Conservation (phyloP, 2,797 vertebrate genomes). For the Melanitta fusca region DNA sequence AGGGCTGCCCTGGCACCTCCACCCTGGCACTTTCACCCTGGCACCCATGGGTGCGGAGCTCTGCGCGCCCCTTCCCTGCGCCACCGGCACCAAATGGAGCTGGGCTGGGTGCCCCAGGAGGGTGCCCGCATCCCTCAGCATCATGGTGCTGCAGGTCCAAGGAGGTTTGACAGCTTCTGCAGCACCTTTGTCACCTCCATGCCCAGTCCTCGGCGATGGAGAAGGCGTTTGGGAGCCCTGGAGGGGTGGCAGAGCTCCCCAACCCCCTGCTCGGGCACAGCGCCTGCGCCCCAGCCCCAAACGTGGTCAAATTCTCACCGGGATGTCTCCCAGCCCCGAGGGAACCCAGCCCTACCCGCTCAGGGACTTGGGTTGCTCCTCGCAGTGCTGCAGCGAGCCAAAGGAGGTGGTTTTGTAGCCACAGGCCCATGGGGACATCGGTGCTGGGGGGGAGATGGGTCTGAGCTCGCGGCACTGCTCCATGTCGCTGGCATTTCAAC, state of each 20-base stretch:
- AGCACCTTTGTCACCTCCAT: not conserved
- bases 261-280: too few relatives aligned
- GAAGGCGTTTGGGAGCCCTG: not conserved
- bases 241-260: too few relatives aligned
- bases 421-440: not conserved
- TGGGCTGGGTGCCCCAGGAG: too few relatives aligned
- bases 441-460: not conserved
- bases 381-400: not conserved
- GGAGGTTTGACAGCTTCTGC: not conserved
- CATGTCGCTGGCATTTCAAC: too few relatives aligned
- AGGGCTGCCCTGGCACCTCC: not conserved
- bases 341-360: not conserved
- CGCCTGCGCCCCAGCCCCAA: too few relatives aligned
- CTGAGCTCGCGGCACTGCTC: not conserved
- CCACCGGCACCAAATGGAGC: not conserved
- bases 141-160: not conserved
- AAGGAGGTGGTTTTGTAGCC: not conserved
- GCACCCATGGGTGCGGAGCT: not conserved
- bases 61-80: not conserved
- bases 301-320: too few relatives aligned
- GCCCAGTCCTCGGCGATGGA: not conserved
- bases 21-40: fast-evolving
- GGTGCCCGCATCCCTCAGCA: not conserved
- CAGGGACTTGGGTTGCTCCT: not conserved
- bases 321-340: not conserved